A percentile compares a stretch with the other conserved stretches of the same genome.
Evolutionary conservation across 2,113 vertebrate genomes (phyloP).

Genomic region (Podarcis muralis): DNA sequence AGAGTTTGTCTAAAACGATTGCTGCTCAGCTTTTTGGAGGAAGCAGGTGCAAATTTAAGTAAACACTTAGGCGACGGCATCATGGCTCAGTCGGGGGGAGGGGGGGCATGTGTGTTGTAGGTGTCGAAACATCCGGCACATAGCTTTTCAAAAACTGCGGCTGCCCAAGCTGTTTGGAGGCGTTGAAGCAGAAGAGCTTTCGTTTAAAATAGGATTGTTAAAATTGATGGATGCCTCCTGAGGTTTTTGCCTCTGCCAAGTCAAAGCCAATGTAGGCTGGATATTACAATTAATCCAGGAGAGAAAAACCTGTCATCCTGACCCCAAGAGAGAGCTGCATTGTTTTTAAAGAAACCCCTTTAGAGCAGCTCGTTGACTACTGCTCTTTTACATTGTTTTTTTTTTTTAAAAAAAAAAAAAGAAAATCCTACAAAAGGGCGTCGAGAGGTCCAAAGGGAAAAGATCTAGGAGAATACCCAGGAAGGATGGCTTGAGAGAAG

Average conservation of each 20-base stretch:
- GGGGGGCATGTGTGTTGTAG: not conserved
- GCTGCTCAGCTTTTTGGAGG: not conserved
- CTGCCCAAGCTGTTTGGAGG: constrained; percentile 16
- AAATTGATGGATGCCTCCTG: constrained; percentile 10
- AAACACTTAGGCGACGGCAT: not conserved
- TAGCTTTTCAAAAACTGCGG: not conserved
- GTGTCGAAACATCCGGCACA: constrained; percentile 21
- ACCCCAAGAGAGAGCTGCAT: not conserved
- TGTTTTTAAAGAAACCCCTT: not conserved
- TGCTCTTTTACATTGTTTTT: not conserved
- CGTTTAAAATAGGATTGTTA: not conserved
- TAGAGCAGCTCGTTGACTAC: not conserved
- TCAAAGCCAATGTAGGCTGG: constrained; percentile 2
- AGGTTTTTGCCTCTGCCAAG: constrained; percentile 35
- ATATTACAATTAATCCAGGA: constrained; percentile 17
- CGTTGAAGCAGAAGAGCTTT: not conserved
- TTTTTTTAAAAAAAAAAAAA: too few relatives aligned
- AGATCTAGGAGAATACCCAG: not conserved
- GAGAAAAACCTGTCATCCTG: not conserved
- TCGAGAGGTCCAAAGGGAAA: not conserved
- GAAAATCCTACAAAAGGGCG: not conserved
- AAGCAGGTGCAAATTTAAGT: not conserved
- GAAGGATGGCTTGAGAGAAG: not conserved
- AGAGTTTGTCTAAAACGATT: not conserved
- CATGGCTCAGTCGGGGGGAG: not conserved